These are phyloP conservation scores for Sinocyclocheilus grahami DNA, from an alignment of 2,113 vertebrate species.

Conservation along the genomic window DNA sequence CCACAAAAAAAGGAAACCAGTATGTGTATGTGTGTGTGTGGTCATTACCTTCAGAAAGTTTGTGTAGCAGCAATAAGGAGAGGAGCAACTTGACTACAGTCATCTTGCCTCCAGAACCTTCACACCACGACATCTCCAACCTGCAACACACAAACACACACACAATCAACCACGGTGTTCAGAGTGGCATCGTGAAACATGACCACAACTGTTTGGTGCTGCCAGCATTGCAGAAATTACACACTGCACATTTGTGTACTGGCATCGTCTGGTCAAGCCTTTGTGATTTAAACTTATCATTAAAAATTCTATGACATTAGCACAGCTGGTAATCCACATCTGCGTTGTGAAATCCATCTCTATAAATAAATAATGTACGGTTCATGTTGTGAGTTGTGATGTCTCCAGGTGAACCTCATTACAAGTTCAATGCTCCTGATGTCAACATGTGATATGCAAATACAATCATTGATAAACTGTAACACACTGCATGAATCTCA, in stretches of 20 bases:
- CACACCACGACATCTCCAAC: slow-evolving; percentile 71
- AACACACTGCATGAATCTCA: background rate
- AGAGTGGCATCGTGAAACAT: background rate
- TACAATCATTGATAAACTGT: background rate
- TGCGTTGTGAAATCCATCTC: background rate
- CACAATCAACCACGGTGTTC: background rate
- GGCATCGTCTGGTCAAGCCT: background rate
- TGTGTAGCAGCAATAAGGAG: slow-evolving; percentile 69
- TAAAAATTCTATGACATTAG: slow-evolving; percentile 8
- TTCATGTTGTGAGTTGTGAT: background rate
- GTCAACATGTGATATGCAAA: slow-evolving; percentile 31
- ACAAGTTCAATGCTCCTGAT: slow-evolving; percentile 20
- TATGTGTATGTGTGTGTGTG: background rate
- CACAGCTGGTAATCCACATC: slow-evolving; percentile 18
- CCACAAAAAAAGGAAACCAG: too few species aligned
- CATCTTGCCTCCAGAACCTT: slow-evolving; percentile 71
- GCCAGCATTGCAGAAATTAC: background rate
- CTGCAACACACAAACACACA: slow-evolving; percentile 45
- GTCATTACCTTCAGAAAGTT: slow-evolving; percentile 70
- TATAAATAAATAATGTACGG: slow-evolving; percentile 17
- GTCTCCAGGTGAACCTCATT: slow-evolving; percentile 26
- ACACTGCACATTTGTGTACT: background rate
- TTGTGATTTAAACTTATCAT: slow-evolving; percentile 2
- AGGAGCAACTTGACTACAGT: slow-evolving; percentile 71
- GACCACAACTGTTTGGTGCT: too few species aligned